Evolutionary conservation across 1,140 invertebrate species (phyloP), one percentile per base, ranked within the genome.

Genomic region (Melipona quadrifasciata): DNA sequence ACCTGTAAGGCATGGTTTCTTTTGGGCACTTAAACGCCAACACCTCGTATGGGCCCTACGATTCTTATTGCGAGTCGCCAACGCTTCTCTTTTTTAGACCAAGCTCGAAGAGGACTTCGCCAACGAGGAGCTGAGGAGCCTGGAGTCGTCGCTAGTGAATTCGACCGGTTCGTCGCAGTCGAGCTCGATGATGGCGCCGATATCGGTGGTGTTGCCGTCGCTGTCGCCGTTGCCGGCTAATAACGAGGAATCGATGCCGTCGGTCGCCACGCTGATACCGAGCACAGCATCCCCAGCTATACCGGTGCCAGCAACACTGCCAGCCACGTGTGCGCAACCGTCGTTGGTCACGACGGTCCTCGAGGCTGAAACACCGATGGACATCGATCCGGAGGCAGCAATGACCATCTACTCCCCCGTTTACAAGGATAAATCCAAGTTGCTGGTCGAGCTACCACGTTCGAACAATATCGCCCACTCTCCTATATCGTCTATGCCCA

Each of bases 1-100:
- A 95, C 93, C 94, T 95, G 94, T 95, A 95, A 95, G 94, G 94
- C 94, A 95, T 95, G 94, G 91, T 95, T 95, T 94, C 92, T 93
- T 95, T 94, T 93, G 91, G 91, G 92, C 87, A 92, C 85, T 91
- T 90, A 90, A 88, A 89, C 82, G 89, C 88, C 89, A 85, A 53
- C 76, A 79, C 67, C 55, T 87, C 71, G n/a, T 76, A 70, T 53
- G 76, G 76, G 75, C 58, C 16, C 67, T 82, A 84, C 58, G 73
- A 87, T 90, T 84, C 83, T 90, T 84, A 90, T 72, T 82, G 80
- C 84, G 58, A 84, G 34, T 80, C 81, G 78, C 55, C 78, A 84
- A 86, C 71, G 64, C 72, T 89, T 92, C 76, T 88, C 51, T 92
- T 89, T 93, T 93, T 86, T 89, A 94, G 93, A 93, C 93, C 51